Evolutionary conservation across 2,888 invertebrate species (phyloP).

Genomic region (Apodemia zela): DNA sequence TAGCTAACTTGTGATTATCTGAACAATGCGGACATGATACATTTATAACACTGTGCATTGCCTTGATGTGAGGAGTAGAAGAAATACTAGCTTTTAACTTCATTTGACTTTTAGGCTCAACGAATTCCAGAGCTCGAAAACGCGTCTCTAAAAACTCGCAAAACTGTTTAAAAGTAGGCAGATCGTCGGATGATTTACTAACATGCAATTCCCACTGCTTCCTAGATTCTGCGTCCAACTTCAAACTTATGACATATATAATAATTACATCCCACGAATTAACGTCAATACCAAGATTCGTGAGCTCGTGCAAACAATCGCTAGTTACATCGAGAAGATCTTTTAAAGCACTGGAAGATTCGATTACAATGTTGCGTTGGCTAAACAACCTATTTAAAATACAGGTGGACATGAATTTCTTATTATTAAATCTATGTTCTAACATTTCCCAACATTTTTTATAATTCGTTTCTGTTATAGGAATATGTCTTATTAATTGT

Average conservation of each 20-base stretch:
- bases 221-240: slow-evolving; percentile 27
- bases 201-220: slow-evolving; percentile 24
- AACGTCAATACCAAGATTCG: slow-evolving; percentile 25
- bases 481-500: slow-evolving; percentile 29
- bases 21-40: slow-evolving; percentile 2
- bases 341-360: slow-evolving; percentile 26
- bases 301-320: slow-evolving; percentile 27
- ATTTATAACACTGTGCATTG: background rate
- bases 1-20: background rate
- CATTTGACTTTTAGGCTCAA: slow-evolving; percentile 18
- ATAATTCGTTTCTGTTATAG: slow-evolving; percentile 30
- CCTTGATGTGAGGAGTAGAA: background rate
- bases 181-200: slow-evolving; percentile 18
- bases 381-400: slow-evolving; percentile 25
- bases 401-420: slow-evolving; percentile 28
- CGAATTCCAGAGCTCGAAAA: slow-evolving; percentile 23
- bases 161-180: slow-evolving; percentile 22
- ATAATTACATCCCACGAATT: slow-evolving; percentile 27
- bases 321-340: slow-evolving; percentile 26
- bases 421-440: slow-evolving; percentile 31
- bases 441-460: slow-evolving; percentile 29
- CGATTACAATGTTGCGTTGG: slow-evolving; percentile 24
- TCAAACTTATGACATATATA: slow-evolving; percentile 25
- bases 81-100: background rate
- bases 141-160: slow-evolving; percentile 22